Percentiles rank a stretch among this genome's conserved stretches.
These are phyloP conservation scores for Drosophila niveifrons DNA, from an alignment of 2,888 invertebrate species.

Conservation along the genomic window DNA sequence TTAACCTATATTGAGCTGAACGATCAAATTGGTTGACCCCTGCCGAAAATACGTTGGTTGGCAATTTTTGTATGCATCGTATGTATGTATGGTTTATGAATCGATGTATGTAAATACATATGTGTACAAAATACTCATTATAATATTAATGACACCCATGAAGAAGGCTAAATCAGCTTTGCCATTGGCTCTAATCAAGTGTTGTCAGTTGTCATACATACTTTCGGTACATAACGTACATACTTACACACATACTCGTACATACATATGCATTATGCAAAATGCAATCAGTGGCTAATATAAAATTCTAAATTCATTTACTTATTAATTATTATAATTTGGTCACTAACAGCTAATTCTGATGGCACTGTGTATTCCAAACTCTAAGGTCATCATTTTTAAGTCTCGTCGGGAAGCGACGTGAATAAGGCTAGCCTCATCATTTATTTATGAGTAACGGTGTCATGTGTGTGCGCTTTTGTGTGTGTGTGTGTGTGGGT, in stretches of 20 bases:
- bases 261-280: conserved; percentile 54
- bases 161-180: too few relatives aligned
- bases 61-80: background rate
- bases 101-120: too few relatives aligned
- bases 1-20: conserved; percentile 63
- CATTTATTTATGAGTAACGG: conserved; percentile 64
- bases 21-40: conserved; percentile 19
- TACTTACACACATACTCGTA: too few relatives aligned
- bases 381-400: background rate
- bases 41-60: background rate
- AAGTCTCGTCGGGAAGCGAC: conserved; percentile 34
- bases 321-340: conserved; percentile 69
- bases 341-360: conserved; percentile 11
- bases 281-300: conserved; percentile 56
- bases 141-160: background rate
- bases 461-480: background rate
- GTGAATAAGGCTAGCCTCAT: conserved; percentile 47
- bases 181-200: background rate
- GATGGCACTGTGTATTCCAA: conserved; percentile 6
- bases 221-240: too few relatives aligned
- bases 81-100: background rate
- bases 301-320: conserved; percentile 63
- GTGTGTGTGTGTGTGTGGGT: background rate
- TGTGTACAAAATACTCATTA: background rate
- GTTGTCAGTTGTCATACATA: background rate